Percentiles rank a stretch among this genome's conserved stretches.
These are phyloP conservation scores for Dryoscopus gambensis DNA, from an alignment of 2,113 vertebrate species.

Conservation along the genomic window DNA sequence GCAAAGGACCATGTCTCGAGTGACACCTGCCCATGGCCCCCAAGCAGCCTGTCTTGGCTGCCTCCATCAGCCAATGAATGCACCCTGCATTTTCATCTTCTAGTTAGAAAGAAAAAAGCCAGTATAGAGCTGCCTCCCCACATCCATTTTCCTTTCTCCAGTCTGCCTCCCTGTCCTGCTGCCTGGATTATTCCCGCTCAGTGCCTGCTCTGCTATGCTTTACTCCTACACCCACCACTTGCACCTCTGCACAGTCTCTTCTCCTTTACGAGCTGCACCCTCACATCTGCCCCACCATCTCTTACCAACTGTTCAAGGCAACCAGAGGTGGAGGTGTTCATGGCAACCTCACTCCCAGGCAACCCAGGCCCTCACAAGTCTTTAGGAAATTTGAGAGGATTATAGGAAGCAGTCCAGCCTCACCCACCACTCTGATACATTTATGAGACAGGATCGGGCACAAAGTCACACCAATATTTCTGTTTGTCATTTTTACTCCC, in stretches of 20 bases:
- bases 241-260: neutral
- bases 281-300: neutral
- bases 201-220: accelerated
- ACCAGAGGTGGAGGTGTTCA: neutral
- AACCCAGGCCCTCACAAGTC: neutral
- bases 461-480: neutral
- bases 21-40: neutral
- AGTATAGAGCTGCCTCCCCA: neutral
- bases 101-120: neutral
- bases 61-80: neutral
- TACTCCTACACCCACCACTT: neutral
- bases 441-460: neutral
- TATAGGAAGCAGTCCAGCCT: neutral
- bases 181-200: neutral
- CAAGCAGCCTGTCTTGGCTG: neutral
- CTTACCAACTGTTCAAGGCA: neutral
- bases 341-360: neutral
- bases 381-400: neutral
- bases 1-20: neutral
- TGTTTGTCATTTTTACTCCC: neutral
- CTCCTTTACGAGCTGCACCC: neutral
- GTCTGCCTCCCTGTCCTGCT: neutral
- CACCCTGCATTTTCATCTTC: neutral
- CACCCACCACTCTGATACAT: neutral
- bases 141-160: neutral